Conservation (phyloP, 2,113 vertebrate genomes). For the Ciconia maguari region DNA sequence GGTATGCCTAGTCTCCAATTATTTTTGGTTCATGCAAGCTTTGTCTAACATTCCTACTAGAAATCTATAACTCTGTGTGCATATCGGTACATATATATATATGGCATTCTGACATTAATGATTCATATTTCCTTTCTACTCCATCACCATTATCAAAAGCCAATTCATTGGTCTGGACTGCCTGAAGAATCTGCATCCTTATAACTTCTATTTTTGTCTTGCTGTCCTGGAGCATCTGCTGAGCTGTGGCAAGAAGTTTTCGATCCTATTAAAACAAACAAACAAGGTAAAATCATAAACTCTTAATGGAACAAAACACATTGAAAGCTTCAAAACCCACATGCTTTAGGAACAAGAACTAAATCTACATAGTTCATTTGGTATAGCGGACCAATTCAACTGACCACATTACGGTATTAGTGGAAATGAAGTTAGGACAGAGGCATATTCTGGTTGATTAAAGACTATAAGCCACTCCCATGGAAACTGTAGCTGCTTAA, state of each 20-base stretch:
- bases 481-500: background rate
- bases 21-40: background rate
- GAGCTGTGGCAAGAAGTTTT: conserved; percentile 94
- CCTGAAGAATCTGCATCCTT: conserved; percentile 98
- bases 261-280: conserved; percentile 83
- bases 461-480: background rate
- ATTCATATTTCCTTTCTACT: conserved; percentile 69
- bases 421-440: background rate
- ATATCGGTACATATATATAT: conserved; percentile 5
- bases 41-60: background rate
- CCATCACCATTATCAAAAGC: conserved; percentile 92
- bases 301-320: background rate
- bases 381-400: background rate
- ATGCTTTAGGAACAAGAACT: background rate
- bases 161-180: conserved; percentile 92
- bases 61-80: background rate
- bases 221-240: conserved; percentile 98
- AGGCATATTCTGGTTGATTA: background rate
- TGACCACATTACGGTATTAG: background rate
- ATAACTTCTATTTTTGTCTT: conserved; percentile 99
- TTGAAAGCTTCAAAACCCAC: background rate
- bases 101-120: background rate
- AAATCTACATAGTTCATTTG: background rate
- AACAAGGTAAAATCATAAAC: conserved; percentile 11
- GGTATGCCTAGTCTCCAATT: background rate